Evolutionary conservation across 1,140 invertebrate genomes (phyloP).

Genomic region (Drosophila eugracilis): DNA sequence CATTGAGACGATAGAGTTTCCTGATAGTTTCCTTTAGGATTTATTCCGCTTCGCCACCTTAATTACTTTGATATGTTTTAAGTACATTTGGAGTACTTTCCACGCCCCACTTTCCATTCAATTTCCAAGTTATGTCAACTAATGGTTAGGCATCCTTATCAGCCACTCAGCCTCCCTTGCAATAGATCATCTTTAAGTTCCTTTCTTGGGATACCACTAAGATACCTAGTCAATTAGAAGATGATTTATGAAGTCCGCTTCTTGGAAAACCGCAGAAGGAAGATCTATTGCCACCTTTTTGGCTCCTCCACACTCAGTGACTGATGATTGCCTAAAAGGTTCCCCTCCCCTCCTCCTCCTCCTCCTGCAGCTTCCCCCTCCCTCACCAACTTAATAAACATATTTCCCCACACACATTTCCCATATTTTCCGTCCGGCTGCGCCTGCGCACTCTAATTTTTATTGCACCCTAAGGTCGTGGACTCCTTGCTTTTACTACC

Average conservation of each 20-base stretch:
- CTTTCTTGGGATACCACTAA: slow-evolving; percentile 9
- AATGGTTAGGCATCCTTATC: not conserved
- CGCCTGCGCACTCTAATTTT: slow-evolving; percentile 77
- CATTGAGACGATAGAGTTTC: no score
- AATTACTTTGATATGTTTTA: not conserved
- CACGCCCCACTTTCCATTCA: no score
- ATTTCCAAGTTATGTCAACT: slow-evolving; percentile 8
- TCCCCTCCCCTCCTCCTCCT: slow-evolving; percentile 23
- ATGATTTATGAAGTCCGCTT: slow-evolving; percentile 64
- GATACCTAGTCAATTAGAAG: slow-evolving; percentile 58
- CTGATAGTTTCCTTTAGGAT: not conserved
- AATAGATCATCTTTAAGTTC: slow-evolving; percentile 53
- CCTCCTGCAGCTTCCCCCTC: slow-evolving; percentile 34
- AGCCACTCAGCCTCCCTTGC: not conserved
- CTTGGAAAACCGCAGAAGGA: slow-evolving; percentile 13
- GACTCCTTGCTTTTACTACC: slow-evolving; percentile 1
- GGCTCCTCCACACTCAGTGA: slow-evolving; percentile 5
- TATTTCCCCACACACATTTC: not conserved
- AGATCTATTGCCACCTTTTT: slow-evolving; percentile 63
- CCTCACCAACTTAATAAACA: slow-evolving; percentile 16
- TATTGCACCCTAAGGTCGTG: slow-evolving; percentile 51
- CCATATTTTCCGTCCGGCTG: slow-evolving; percentile 22
- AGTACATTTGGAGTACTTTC: not conserved
- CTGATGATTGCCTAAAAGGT: slow-evolving; percentile 56
- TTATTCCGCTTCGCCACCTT: not conserved